These are phyloP conservation scores for Achatina immaculata DNA, from an alignment of 1,140 invertebrate genomes.

Conservation along the genomic window DNA sequence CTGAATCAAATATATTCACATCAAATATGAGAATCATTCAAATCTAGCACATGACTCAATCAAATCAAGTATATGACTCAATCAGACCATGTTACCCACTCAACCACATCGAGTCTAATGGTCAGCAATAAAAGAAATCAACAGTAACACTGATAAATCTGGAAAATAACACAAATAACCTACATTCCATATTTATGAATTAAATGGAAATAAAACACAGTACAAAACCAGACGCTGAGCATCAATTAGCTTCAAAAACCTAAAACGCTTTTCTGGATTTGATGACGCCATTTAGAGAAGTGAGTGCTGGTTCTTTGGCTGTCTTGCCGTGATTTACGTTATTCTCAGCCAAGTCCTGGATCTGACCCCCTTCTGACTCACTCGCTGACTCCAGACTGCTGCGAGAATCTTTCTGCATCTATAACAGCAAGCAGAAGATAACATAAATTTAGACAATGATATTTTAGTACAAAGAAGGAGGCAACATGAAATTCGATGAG, in stretches of 20 bases:
- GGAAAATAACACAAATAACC: neutral
- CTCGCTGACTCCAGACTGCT: constrained; percentile 36
- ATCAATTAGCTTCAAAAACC: neutral
- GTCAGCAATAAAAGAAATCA: too few relatives aligned
- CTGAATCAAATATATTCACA: too few relatives aligned
- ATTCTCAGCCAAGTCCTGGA: neutral
- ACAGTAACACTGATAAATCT: too few relatives aligned
- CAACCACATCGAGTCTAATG: too few relatives aligned
- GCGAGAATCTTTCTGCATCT: constrained; percentile 44
- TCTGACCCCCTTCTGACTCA: constrained; percentile 15
- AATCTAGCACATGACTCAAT: too few relatives aligned
- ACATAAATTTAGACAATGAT: too few relatives aligned
- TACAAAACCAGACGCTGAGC: neutral
- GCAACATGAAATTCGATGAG: too few relatives aligned
- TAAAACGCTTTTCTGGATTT: neutral
- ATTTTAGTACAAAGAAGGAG: too few relatives aligned
- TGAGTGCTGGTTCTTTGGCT: neutral
- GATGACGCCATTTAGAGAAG: constrained; percentile 11
- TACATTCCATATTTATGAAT: neutral
- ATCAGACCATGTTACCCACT: too few relatives aligned
- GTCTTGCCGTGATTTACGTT: neutral
- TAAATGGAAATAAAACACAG: neutral
- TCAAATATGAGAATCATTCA: too few relatives aligned
- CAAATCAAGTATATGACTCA: too few relatives aligned
- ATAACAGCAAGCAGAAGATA: neutral